These are phyloP conservation scores for Motacilla alba DNA, from an alignment of 2,113 vertebrate species.

Conservation along the genomic window DNA sequence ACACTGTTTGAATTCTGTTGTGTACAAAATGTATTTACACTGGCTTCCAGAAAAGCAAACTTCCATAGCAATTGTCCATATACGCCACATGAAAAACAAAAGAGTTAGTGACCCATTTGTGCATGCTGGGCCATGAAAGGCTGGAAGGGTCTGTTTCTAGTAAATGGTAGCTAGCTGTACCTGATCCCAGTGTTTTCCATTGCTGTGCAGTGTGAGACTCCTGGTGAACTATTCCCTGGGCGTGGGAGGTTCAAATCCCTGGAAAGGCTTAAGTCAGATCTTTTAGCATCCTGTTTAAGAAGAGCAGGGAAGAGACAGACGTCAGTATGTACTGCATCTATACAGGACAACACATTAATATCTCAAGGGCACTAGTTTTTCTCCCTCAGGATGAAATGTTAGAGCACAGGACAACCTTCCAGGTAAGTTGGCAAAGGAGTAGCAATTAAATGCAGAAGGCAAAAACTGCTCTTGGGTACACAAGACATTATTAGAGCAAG, in stretches of 20 bases:
- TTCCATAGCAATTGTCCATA: not conserved
- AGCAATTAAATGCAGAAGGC: not conserved
- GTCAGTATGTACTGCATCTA: fast-evolving
- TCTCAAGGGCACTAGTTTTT: not conserved
- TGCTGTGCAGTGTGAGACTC: not conserved
- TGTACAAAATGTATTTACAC: not conserved
- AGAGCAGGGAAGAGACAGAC: not conserved
- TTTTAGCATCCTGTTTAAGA: not conserved
- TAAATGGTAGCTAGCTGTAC: not conserved
- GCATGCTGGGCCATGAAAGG: not conserved
- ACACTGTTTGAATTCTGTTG: not conserved
- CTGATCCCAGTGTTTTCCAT: not conserved
- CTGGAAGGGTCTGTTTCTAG: not conserved
- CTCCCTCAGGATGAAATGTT: not conserved
- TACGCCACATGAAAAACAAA: not conserved
- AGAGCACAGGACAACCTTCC: not conserved
- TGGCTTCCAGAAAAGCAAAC: not conserved
- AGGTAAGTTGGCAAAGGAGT: not conserved
- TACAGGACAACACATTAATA: not conserved
- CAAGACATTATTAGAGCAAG: not conserved
- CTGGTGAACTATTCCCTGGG: not conserved
- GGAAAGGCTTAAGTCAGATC: not conserved
- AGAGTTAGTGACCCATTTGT: not conserved
- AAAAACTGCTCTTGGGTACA: not conserved
- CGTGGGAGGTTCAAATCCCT: not conserved